Evolutionary conservation across 2,888 invertebrate species (phyloP), one percentile per base, ranked within the genome.

Genomic region (Dione juno): DNA sequence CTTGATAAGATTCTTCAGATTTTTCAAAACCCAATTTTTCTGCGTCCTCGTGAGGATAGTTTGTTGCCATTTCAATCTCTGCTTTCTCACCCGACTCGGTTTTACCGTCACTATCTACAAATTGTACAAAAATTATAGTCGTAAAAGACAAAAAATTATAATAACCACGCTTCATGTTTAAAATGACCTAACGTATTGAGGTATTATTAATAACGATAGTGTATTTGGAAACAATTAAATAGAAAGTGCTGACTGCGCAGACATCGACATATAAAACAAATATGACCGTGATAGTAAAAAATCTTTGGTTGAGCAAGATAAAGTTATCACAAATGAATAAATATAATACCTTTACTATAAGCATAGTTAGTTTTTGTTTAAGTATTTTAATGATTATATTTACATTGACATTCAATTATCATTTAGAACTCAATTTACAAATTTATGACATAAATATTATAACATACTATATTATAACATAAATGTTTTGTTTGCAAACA

Each of bases 71-170:
- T 69, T 89, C 89, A 11, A 81, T 79, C 76, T 88, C 88, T 0
- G 88, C 84, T 61, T 83, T 86, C 0, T 88, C 85, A 67, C 85
- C 88, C 0, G 89, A 87, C 64, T 89, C 88, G 0, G 88, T 89
- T 68, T 70, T 73, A 41, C 80, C 67, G 85, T 89, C 43, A 77
- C 79, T 73, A 82, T 87, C 89, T 74, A 57, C 5, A 72, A 35
- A 35, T 10, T 35, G 43, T 28, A 16, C n/a, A 10, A 28, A 28
- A 28, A 16, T 16, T 16, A 61, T 45, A 6, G 11, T 28, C n/a
- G 9, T 43, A 61, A 43, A 3, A 28, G 43, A 28, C 9, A 45
- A 35, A 28, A 45, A 28, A 43, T n/a, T n/a, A 5, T 11, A 16
- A 45, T 28, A 45, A 45, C 11, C 1, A 43, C n/a, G 11, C 2